phyloP scores from a whole-genome alignment of 2,797 vertebrate genomes.

The Eremophila alpestris region DNA sequence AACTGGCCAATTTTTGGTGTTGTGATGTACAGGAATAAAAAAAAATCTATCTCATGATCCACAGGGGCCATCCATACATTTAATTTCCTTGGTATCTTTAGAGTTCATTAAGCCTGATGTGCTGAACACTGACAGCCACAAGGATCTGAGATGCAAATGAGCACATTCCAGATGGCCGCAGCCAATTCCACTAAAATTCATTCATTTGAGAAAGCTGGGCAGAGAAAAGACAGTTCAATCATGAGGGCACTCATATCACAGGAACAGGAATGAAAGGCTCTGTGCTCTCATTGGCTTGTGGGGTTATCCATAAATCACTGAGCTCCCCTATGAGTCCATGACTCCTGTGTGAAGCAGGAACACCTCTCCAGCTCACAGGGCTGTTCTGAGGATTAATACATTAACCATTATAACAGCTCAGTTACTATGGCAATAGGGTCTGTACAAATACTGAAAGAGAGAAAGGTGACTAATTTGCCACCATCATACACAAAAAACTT shows the following conservation, averaged over 20 bases:
- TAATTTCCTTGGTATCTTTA: not conserved
- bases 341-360: not conserved
- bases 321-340: not conserved
- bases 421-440: slow-evolving; percentile 64
- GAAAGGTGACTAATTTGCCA: slow-evolving; percentile 64
- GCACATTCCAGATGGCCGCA: slow-evolving; percentile 35
- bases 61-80: not conserved
- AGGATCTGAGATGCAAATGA: slow-evolving; percentile 5
- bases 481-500: slow-evolving; percentile 1
- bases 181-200: slow-evolving; percentile 21
- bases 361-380: slow-evolving; percentile 22
- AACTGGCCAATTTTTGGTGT: not conserved
- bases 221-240: slow-evolving; percentile 30
- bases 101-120: slow-evolving; percentile 28
- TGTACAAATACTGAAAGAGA: slow-evolving; percentile 42
- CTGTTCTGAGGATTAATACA: slow-evolving; percentile 37
- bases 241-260: not conserved
- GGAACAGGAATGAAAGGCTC: not conserved
- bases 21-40: not conserved
- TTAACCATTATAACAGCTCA: slow-evolving; percentile 48
- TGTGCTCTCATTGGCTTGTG: not conserved
- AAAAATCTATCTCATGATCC: not conserved
- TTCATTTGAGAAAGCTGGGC: slow-evolving; percentile 43
- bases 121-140: slow-evolving; percentile 1
- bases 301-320: not conserved